Evolutionary conservation across 2,113 vertebrate genomes (phyloP).

Genomic region (Azemiops feae): DNA sequence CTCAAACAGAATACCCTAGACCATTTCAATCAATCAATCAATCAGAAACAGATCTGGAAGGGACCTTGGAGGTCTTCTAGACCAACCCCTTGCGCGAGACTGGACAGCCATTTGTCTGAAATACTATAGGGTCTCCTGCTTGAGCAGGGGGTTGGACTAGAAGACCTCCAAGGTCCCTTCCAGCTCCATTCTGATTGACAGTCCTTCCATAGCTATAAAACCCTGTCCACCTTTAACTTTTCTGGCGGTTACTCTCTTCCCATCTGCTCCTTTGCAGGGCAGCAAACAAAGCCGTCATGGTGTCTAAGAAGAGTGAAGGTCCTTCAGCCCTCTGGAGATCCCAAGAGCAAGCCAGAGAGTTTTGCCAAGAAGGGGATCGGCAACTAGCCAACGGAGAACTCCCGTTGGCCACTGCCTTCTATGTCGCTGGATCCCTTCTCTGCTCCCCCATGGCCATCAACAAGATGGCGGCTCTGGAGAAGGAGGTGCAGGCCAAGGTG

Average conservation of each 20-base stretch:
- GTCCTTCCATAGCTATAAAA: background rate
- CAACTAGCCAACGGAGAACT: conserved; percentile 68
- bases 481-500: conserved; percentile 47
- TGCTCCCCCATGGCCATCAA: conserved; percentile 69
- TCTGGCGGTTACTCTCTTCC: background rate
- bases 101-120: no score
- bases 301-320: rapidly evolving
- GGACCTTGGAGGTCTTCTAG: no score
- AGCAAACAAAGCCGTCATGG: rapidly evolving
- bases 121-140: no score
- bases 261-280: background rate
- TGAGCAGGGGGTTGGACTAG: no score
- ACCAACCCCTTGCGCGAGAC: no score
- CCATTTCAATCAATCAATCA: no score
- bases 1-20: no score
- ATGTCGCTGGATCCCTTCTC: conserved; percentile 82
- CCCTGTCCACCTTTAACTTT: background rate
- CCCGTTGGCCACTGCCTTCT: conserved; percentile 74
- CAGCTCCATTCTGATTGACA: no score
- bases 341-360: conserved; percentile 59
- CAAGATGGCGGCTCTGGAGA: conserved; percentile 68
- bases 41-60: no score
- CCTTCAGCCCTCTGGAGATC: conserved; percentile 59
- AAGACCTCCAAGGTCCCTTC: no score
- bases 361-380: conserved; percentile 79